Evolutionary conservation across 2,113 vertebrate genomes (phyloP).

Genomic region (Mungos mungo): DNA sequence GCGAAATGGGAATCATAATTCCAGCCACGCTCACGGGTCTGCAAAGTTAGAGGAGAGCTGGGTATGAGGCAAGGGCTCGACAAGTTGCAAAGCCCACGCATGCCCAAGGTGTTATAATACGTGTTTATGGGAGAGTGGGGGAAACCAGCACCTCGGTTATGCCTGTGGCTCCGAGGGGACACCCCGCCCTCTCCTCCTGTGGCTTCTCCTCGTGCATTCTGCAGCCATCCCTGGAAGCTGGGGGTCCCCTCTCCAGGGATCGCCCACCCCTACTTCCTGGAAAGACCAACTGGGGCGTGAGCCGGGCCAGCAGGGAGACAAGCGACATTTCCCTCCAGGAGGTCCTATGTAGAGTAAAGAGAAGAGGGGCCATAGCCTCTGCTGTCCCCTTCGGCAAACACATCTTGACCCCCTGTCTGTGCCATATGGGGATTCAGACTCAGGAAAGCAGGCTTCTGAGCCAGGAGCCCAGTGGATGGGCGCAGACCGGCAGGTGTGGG

Average conservation of each 20-base stretch:
- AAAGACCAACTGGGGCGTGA: background rate
- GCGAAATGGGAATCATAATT: background rate
- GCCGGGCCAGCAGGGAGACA: background rate
- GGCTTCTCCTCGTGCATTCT: background rate
- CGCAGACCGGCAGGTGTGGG: background rate
- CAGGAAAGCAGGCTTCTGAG: background rate
- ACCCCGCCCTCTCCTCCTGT: background rate
- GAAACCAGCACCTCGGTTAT: background rate
- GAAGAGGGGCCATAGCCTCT: no score
- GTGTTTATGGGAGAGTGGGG: background rate
- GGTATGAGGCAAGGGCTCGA: background rate
- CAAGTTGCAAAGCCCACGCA: background rate
- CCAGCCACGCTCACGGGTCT: fast-evolving
- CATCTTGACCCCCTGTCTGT: background rate
- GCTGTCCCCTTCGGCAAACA: background rate
- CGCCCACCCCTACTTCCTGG: background rate
- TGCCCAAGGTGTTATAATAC: no score
- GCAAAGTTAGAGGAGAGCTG: background rate
- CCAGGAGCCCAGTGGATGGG: background rate
- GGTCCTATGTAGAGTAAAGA: fast-evolving
- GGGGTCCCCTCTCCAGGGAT: background rate
- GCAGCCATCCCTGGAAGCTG: background rate
- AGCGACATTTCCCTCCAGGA: background rate
- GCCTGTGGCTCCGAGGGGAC: background rate
- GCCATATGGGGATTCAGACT: background rate